Percentiles rank a stretch among this genome's conserved stretches.
These are phyloP conservation scores for Sebastes matsubarae DNA, from an alignment of 2,797 vertebrate genomes.

Conservation along the genomic window DNA sequence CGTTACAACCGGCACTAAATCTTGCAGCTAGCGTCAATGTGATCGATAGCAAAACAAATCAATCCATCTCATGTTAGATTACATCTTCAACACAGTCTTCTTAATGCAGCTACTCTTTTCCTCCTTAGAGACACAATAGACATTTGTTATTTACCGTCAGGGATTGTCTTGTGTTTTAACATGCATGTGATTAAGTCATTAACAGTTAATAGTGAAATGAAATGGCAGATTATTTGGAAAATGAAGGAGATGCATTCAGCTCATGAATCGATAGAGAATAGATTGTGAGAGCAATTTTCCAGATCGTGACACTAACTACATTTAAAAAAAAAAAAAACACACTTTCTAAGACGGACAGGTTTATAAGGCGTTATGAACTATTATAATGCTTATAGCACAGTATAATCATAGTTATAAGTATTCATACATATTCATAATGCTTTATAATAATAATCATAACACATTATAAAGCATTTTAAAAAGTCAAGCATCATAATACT, in stretches of 20 bases:
- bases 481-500: neutral
- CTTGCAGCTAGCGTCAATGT: neutral
- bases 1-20: neutral
- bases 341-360: too few relatives aligned
- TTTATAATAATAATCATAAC: neutral
- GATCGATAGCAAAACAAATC: neutral
- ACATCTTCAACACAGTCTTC: neutral
- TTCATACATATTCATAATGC: neutral
- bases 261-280: neutral
- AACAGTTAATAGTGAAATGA: neutral
- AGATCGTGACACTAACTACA: neutral
- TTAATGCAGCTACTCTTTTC: neutral
- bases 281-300: neutral
- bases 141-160: neutral
- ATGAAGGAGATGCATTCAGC: neutral
- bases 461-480: neutral
- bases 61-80: neutral
- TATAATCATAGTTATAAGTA: neutral
- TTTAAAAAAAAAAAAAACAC: neutral
- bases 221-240: neutral
- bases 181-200: neutral
- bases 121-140: neutral
- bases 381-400: neutral
- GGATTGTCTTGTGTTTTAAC: neutral
- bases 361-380: neutral